Base-by-base conservation (phyloP, 2,797 vertebrate species). In the Esox masquinongy region DNA sequence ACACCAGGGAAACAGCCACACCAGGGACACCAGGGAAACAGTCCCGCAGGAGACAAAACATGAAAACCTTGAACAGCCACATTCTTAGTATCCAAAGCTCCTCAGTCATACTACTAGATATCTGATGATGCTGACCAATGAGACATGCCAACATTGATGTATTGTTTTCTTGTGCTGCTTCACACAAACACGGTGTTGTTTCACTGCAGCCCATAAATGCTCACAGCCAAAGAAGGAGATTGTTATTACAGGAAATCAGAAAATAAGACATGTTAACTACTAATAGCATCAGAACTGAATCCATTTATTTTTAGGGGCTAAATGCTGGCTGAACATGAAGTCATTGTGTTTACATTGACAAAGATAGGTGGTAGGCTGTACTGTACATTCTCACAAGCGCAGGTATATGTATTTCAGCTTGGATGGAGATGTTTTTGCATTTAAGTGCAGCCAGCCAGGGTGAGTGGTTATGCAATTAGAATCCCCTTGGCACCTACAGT, bases 111-210 rank as follows among this genome's bases (percentile, higher is more conserved):
- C 79, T 81, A 73, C 49, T 69, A 70, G 73, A 75, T 76, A 76
- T 79, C 79, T 80, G 43, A 47, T 47, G 43, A 81, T 85, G 80
- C 75, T 82, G 83, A 78, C 79, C 79, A 70, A 82, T 69, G 82
- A 77, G 49, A 70, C 63, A 49, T 77, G 79, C 74, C 81, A 79
- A 78, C 77, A 82, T 72, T 51, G 74, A 74, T 36, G 71, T 79
- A 82, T 70, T 71, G 31, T 69, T 73, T 73, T 24, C 39, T n/a
- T 72, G 24, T 51, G 70, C 70, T 66, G 71, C 63, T 50, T 22
- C 29, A 53, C 34, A 39, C 66, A 68, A 73, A 71, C 77, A 75
- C 72, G 79, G 69, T 66, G 74, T 75, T 39, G 70, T 72, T 53
- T 76, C 43, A 47, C 71, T 74, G 26, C n/a, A 50, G 66, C 63